phyloP scores from a whole-genome alignment of 2,797 vertebrate species.

The Onychomys torridus region DNA sequence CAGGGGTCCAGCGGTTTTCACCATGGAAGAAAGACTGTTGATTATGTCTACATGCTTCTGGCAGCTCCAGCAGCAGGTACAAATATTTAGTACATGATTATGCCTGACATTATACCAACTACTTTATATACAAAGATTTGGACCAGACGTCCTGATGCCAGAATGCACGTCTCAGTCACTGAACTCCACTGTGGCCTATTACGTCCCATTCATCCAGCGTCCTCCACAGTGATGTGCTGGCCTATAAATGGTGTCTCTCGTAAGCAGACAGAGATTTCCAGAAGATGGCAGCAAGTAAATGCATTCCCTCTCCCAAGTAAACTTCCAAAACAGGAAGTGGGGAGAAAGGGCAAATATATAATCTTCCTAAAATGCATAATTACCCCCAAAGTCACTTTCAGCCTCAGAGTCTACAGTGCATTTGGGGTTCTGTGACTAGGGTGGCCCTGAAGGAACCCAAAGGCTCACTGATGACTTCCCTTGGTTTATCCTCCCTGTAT shows the following conservation, averaged over 20 bases:
- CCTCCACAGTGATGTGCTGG: background rate
- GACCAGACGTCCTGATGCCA: background rate
- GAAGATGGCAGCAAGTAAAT: background rate
- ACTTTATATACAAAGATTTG: background rate
- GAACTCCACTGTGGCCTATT: rapidly evolving
- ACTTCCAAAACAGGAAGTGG: background rate
- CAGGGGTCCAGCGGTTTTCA: background rate
- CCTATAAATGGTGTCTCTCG: background rate
- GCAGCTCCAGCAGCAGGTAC: background rate
- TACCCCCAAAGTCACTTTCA: background rate
- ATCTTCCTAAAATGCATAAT: background rate
- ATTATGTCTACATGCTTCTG: too few relatives aligned
- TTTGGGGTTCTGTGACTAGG: background rate
- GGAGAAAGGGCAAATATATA: background rate
- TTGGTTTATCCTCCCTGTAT: background rate
- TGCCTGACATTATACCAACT: background rate
- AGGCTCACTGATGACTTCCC: background rate
- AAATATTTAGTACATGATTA: background rate
- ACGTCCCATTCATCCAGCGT: background rate
- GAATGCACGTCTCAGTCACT: background rate
- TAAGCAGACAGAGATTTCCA: background rate
- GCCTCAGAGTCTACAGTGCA: background rate
- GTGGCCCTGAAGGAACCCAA: background rate
- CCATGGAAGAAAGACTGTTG: background rate
- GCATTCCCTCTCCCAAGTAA: background rate